Percentiles rank a stretch among this genome's conserved stretches.
These are phyloP conservation scores for Pristis pectinata DNA, from an alignment of 2,797 vertebrate genomes.

Conservation along the genomic window DNA sequence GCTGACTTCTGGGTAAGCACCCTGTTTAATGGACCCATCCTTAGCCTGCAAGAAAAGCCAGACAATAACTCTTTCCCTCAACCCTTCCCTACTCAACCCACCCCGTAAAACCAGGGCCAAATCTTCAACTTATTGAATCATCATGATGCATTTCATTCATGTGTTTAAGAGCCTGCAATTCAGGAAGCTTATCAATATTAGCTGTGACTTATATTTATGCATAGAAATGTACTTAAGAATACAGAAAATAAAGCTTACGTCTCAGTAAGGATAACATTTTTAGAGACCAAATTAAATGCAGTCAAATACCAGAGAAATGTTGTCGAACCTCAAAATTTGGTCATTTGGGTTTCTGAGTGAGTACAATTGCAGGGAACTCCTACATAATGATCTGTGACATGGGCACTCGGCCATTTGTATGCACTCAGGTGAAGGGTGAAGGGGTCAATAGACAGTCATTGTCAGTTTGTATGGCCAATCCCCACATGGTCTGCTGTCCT, in stretches of 20 bases:
- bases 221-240: background rate
- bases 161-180: background rate
- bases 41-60: background rate
- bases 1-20: background rate
- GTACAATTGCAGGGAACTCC: background rate
- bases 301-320: background rate
- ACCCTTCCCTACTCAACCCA: background rate
- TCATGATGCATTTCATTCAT: background rate
- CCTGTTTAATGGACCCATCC: background rate
- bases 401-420: background rate
- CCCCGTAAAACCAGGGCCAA: too few species aligned
- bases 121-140: background rate
- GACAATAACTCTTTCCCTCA: background rate
- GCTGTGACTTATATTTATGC: background rate
- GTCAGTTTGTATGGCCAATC: too few species aligned
- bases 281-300: background rate
- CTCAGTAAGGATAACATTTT: background rate
- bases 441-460: background rate
- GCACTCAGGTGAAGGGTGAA: background rate
- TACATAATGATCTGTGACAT: background rate
- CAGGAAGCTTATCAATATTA: background rate
- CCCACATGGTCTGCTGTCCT: too few species aligned
- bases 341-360: background rate
- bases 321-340: background rate
- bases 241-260: background rate